Conservation (phyloP, 2,888 invertebrate species). For the Portevinia maculata region DNA sequence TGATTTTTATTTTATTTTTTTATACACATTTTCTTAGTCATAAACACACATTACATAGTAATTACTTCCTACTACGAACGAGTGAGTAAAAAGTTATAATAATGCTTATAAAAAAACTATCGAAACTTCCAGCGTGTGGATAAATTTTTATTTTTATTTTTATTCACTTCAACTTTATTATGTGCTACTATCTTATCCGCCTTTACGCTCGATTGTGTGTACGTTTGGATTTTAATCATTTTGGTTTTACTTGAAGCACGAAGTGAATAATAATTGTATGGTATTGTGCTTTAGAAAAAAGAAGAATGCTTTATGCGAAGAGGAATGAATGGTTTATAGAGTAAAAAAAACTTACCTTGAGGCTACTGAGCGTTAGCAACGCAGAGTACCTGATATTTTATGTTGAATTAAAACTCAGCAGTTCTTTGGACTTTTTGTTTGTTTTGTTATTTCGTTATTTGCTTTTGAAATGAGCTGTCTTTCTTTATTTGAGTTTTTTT, state of each 20-base stretch:
- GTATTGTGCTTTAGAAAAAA: slow-evolving; percentile 20
- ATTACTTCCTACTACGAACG: slow-evolving; percentile 70
- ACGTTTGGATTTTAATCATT: slow-evolving; percentile 64
- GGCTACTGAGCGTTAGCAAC: slow-evolving; percentile 18
- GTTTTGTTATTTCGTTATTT: neutral
- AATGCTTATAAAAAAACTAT: slow-evolving; percentile 26
- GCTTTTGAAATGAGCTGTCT: slow-evolving; percentile 25
- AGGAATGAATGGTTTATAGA: slow-evolving; percentile 16
- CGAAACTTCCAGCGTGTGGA: slow-evolving; percentile 47
- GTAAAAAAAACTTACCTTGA: slow-evolving; percentile 22
- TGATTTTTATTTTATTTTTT: slow-evolving; percentile 9
- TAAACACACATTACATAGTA: slow-evolving; percentile 73
- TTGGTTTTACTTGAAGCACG: slow-evolving; percentile 65
- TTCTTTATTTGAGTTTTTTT: neutral
- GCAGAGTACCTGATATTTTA: neutral
- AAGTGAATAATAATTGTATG: slow-evolving; percentile 68
- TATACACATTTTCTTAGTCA: slow-evolving; percentile 63
- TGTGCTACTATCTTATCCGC: slow-evolving; percentile 65
- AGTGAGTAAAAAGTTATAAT: slow-evolving; percentile 37
- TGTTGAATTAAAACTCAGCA: neutral
- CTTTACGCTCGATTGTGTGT: slow-evolving; percentile 57
- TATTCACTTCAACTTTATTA: slow-evolving; percentile 63
- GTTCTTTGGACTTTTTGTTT: slow-evolving; percentile 12
- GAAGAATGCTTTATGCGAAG: slow-evolving; percentile 21
- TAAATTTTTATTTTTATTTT: slow-evolving; percentile 14